These are phyloP conservation scores for Physella acuta DNA, from an alignment of 1,140 invertebrate species.

Conservation along the genomic window DNA sequence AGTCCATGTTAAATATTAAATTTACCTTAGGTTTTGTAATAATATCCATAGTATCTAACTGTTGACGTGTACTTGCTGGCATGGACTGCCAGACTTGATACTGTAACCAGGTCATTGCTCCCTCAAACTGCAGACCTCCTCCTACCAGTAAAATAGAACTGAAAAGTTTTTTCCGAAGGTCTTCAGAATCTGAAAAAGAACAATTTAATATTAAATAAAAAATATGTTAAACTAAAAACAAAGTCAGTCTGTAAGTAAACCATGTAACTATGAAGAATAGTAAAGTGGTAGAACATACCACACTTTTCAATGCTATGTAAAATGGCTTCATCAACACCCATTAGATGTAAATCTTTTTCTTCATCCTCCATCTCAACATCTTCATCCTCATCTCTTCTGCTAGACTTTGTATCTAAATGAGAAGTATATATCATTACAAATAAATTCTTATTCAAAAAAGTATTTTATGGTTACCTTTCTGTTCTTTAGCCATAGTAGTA, in stretches of 20 bases:
- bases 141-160: conserved; percentile 84
- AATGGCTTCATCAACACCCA: conserved; percentile 87
- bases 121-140: conserved; percentile 88
- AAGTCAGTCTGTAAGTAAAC: neutral
- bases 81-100: conserved; percentile 82
- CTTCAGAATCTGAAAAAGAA: conserved; percentile 66
- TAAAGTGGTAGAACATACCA: conserved; percentile 63
- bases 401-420: conserved; percentile 28
- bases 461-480: no score
- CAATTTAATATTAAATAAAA: neutral
- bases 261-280: no score
- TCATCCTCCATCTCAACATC: conserved; percentile 44
- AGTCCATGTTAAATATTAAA: neutral
- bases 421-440: no score
- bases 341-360: conserved; percentile 72
- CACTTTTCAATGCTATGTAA: conserved; percentile 89
- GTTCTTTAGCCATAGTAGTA: no score
- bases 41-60: conserved; percentile 56
- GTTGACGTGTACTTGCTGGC: conserved; percentile 61
- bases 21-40: conserved; percentile 55
- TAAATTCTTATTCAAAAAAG: no score
- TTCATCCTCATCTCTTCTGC: conserved; percentile 42
- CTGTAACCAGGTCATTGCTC: conserved; percentile 84
- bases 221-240: neutral
- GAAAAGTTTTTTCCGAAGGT: conserved; percentile 92